A percentile compares a stretch with the other conserved stretches of the same genome.
phyloP scores from a whole-genome alignment of 2,888 invertebrate genomes.

The Alcis repandata region DNA sequence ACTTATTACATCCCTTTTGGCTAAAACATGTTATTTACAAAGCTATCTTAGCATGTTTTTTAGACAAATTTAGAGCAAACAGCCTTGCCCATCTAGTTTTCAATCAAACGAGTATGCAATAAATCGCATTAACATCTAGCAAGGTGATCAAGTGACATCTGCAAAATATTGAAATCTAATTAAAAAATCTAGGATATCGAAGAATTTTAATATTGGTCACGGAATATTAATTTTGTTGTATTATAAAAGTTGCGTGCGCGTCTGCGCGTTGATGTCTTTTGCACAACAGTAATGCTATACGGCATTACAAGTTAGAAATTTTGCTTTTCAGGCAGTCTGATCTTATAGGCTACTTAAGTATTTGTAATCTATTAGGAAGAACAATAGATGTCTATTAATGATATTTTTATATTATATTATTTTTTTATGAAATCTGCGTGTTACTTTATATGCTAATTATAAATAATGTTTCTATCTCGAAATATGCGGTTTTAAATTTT shows the following conservation, averaged over 20 bases:
- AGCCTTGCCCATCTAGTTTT: constrained; percentile 15
- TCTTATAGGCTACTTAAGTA: too few relatives aligned
- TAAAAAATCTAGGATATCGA: constrained; percentile 9
- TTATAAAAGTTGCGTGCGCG: too few relatives aligned
- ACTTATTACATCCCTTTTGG: neutral
- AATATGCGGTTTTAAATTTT: too few relatives aligned
- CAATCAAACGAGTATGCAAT: constrained; percentile 14
- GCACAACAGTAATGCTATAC: neutral
- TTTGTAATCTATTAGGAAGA: too few relatives aligned
- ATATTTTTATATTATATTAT: too few relatives aligned
- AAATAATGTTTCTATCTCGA: constrained; percentile 5
- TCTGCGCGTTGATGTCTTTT: constrained; percentile 7
- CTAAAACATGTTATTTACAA: too few relatives aligned
- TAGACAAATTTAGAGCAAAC: constrained; percentile 9
- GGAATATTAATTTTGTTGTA: neutral
- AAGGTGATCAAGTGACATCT: constrained; percentile 39
- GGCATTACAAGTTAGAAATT: neutral
- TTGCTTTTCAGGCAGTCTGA: too few relatives aligned
- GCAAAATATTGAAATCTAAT: constrained; percentile 11
- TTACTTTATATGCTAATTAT: too few relatives aligned
- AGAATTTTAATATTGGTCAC: too few relatives aligned
- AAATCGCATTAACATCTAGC: constrained; percentile 17
- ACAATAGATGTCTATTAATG: too few relatives aligned
- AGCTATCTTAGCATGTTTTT: neutral
- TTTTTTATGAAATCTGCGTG: too few relatives aligned